phyloP scores from a whole-genome alignment of 1,140 invertebrate species.

The Sogatella furcifera region DNA sequence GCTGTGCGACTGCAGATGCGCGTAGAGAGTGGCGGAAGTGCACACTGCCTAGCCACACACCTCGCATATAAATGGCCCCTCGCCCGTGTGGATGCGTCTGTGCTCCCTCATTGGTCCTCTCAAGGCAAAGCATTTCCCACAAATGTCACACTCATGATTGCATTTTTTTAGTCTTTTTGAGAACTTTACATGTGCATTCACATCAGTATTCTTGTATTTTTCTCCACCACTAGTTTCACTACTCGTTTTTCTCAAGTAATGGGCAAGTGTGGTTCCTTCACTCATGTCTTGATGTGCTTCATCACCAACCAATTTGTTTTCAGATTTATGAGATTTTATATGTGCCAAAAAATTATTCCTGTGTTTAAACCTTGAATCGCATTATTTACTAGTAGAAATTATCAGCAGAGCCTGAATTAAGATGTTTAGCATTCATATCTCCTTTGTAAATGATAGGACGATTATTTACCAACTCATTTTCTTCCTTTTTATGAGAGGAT shows the following conservation, averaged over 20 bases:
- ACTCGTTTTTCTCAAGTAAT: too few species aligned
- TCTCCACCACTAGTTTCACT: conserved; percentile 26
- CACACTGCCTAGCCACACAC: conserved; percentile 45
- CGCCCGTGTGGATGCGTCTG: conserved; percentile 46
- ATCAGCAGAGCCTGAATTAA: not conserved
- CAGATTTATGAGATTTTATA: not conserved
- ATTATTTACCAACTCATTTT: too few species aligned
- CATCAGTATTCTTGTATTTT: conserved; percentile 39
- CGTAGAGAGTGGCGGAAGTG: conserved; percentile 41
- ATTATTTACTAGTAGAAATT: conserved; percentile 6
- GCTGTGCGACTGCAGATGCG: conserved; percentile 43
- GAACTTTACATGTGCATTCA: conserved; percentile 31
- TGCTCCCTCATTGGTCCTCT: conserved; percentile 37
- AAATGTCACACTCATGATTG: conserved; percentile 41
- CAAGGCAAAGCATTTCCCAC: conserved; percentile 38
- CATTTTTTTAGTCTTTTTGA: conserved; percentile 17
- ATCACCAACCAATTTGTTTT: too few species aligned
- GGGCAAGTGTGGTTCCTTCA: too few species aligned
- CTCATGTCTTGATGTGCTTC: too few species aligned
- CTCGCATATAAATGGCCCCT: conserved; percentile 47
- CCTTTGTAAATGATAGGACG: too few species aligned
- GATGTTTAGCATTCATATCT: too few species aligned
- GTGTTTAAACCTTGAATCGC: conserved; percentile 8
- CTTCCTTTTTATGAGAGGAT: too few species aligned
- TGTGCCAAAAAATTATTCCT: conserved; percentile 3